phyloP scores from a whole-genome alignment of 2,797 vertebrate genomes.

The Tarsius wallacei region DNA sequence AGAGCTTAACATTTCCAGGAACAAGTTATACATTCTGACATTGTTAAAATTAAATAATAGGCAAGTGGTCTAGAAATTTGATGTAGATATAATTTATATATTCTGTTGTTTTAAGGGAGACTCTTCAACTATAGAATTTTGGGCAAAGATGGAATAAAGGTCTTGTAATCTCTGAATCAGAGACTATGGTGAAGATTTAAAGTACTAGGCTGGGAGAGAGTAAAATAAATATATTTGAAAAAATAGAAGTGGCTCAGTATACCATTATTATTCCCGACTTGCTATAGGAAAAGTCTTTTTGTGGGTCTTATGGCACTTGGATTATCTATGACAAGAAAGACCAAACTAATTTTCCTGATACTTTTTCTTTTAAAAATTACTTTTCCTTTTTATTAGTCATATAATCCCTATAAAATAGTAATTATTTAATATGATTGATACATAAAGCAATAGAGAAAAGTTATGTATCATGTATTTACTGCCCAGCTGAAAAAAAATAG shows the following conservation, averaged over 20 bases:
- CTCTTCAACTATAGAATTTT: neutral
- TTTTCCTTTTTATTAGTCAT: neutral
- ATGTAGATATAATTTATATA: neutral
- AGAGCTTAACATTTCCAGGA: neutral
- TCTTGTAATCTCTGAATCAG: neutral
- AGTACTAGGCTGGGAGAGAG: neutral
- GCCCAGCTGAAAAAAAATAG: slow-evolving; percentile 28
- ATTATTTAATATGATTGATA: neutral
- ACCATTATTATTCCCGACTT: neutral
- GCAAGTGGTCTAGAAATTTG: slow-evolving; percentile 11
- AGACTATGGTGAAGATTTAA: neutral
- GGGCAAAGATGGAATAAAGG: neutral
- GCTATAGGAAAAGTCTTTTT: neutral
- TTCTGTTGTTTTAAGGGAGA: neutral
- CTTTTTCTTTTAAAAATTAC: neutral
- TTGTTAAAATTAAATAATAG: slow-evolving; percentile 8
- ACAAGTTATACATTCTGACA: neutral
- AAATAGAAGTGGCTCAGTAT: neutral
- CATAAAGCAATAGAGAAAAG: neutral
- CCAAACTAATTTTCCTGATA: neutral
- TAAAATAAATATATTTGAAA: neutral
- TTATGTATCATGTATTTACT: neutral
- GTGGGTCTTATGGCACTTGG: neutral
- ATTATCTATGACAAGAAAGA: neutral
- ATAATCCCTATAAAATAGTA: neutral